Evolutionary conservation across 2,113 vertebrate genomes (phyloP), one percentile per base, ranked within the genome.

Genomic region (Tetrao urogallus): DNA sequence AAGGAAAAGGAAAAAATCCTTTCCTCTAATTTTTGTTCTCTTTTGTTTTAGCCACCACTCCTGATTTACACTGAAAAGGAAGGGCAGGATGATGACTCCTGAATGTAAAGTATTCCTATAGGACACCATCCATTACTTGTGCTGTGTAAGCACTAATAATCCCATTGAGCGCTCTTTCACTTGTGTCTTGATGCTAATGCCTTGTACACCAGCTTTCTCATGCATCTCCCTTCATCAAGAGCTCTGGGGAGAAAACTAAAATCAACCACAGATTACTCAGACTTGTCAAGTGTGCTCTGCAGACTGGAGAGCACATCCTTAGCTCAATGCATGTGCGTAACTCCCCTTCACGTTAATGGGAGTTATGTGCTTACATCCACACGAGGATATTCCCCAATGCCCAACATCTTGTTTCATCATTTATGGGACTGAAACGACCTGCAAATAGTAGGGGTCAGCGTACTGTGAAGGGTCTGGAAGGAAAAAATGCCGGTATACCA

Each of bases 251-350:
- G 82, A 89, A 89, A 89, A 43, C 89, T 82, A 14, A 91, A 91
- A 93, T 92, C 91, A 96, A 56, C 67, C 91, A 86, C 82, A 94
- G 91, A 77, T 96, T 91, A 92, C 84, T 96, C 75, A 80, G 78
- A 32, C 87, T 76, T 71, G 89, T 34, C 6, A 0, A 89, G 81
- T 89, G 54, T 78, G 66, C 71, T 89, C 84, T 94, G 84, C 67
- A 85, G 91, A 71, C 56, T 10, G 2, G 69, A 47, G 94, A 80
- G 42, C 34, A 42, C 58, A 77, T 82, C 60, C 89, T 74, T 71
- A 85, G 64, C 75, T 82, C 75, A 9, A 10, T 50, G 60, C 34
- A 28, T 38, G 60, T 30, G 71, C 75, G 4, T 30, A 76, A 21
- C 84, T 80, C 81, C 63, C 0, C 0, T 21, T 70, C 56, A 34